A percentile compares a stretch with the other conserved stretches of the same genome.
phyloP scores from a whole-genome alignment of 2,888 invertebrate species.

The Conus canariensis region DNA sequence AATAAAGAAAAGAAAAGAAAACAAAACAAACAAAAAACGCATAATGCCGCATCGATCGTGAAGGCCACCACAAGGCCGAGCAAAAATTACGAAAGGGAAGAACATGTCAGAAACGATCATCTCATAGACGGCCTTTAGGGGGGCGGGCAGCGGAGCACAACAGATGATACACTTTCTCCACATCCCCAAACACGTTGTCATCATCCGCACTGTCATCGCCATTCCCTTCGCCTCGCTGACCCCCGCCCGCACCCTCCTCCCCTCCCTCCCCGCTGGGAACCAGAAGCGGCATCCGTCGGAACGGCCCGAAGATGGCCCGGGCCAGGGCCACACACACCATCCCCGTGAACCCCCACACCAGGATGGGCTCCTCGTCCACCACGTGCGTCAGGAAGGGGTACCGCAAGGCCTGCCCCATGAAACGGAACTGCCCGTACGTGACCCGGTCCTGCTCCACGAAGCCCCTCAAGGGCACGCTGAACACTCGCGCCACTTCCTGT shows the following conservation, averaged over 20 bases:
- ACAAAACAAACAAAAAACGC: too few species aligned
- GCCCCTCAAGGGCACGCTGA: slow-evolving; percentile 68
- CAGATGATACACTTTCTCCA: neutral
- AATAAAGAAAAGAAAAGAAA: too few species aligned
- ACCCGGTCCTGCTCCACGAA: slow-evolving; percentile 62
- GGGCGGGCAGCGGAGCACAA: neutral
- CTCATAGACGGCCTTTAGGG: neutral
- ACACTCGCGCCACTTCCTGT: slow-evolving; percentile 71
- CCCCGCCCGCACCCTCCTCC: neutral
- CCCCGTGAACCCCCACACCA: slow-evolving; percentile 71
- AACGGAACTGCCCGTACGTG: neutral
- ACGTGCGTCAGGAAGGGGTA: slow-evolving; percentile 59
- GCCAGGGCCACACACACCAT: slow-evolving; percentile 54
- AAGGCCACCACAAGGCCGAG: too few species aligned
- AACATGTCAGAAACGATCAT: too few species aligned
- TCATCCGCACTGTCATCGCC: neutral
- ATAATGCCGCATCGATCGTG: too few species aligned
- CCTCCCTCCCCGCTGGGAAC: neutral
- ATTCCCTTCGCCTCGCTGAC: neutral
- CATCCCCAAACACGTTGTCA: neutral
- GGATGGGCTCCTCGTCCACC: slow-evolving; percentile 53
- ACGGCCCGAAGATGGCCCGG: slow-evolving; percentile 18
- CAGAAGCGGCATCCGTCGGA: neutral
- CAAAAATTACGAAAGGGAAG: too few species aligned
- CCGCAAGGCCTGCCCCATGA: slow-evolving; percentile 30